Conservation (phyloP, 2,888 invertebrate species). For the Aphodius granarius region DNA sequence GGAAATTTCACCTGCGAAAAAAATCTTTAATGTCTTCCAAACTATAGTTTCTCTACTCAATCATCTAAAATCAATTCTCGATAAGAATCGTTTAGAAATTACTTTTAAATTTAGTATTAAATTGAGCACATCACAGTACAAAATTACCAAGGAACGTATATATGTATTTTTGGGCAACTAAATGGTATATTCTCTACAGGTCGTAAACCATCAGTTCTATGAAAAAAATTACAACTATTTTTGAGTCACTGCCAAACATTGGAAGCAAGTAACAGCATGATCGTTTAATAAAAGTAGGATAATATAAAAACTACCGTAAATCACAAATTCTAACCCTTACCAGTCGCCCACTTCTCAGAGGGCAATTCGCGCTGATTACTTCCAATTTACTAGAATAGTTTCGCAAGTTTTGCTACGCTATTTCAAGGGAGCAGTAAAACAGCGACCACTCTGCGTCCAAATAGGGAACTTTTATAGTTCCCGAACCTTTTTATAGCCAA, state of each 20-base stretch:
- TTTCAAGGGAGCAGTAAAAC: background rate
- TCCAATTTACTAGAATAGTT: background rate
- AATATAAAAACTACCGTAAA: background rate
- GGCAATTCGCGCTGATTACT: background rate
- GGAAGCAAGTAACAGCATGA: no score
- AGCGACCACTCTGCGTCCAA: background rate
- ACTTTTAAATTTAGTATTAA: background rate
- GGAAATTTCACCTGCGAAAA: background rate
- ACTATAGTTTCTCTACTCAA: background rate
- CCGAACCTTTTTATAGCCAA: background rate
- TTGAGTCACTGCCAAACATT: no score
- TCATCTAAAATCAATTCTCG: no score
- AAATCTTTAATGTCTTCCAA: background rate
- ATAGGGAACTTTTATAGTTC: background rate
- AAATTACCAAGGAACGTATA: background rate
- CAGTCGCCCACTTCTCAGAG: background rate
- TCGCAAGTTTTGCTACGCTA: background rate
- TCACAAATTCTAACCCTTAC: background rate
- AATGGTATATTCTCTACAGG: no score
- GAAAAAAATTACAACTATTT: no score
- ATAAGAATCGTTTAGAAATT: no score
- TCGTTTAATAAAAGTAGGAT: background rate
- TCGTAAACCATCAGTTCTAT: no score
- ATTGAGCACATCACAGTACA: background rate
- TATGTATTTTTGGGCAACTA: no score